Evolutionary conservation across 2,113 vertebrate species (phyloP), one percentile per base, ranked within the genome.

Genomic region (Atlantisia rogersi): DNA sequence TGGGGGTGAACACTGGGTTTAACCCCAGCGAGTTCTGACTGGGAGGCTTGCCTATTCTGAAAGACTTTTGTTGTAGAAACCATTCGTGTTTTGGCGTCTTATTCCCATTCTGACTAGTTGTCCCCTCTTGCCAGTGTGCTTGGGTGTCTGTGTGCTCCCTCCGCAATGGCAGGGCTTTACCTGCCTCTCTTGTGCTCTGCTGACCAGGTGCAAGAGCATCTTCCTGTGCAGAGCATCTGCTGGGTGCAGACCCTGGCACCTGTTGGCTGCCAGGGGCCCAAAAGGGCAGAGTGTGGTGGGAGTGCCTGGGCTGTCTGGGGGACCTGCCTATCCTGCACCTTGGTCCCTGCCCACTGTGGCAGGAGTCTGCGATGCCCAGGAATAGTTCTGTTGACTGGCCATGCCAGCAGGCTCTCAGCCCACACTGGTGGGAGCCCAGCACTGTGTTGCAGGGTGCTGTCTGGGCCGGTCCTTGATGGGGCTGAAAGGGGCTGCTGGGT

Each of bases 1-100:
- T 16, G 21, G 42, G 56, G 0, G 10, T 22, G 29, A 13, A 16
- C 0, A 5, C 24, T 52, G 25, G 1, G 4, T 22, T 69, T 81
- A 59, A 64, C 17, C 53, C 24, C 28, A 58, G 50, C 35, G 35
- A 6, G 28, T 39, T 75, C 15, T 55, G 31, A 5, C 53, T 35
- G 58, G 28, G 44, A 56, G 55, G 31, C 58, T 85, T 40, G 21
- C 48, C 10, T 1, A 4, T 42, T 60, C 68, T 21, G 53, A 59
- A 15, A n/a, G 37, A 15, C 6, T 26, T 76, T 44, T 55, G 28
- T 71, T 65, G 56, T 16, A 42, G 13, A 70, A 94, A 19, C 22
- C 12, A 7, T 10, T 14, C 17, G 10, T 31, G 10, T 35, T 46
- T 48, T 16, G 11, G 4, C 6, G 35, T 67, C 79, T 91, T 39